Evolutionary conservation across 2,113 vertebrate species (phyloP), one percentile per base, ranked within the genome.

Genomic region (Charina bottae): DNA sequence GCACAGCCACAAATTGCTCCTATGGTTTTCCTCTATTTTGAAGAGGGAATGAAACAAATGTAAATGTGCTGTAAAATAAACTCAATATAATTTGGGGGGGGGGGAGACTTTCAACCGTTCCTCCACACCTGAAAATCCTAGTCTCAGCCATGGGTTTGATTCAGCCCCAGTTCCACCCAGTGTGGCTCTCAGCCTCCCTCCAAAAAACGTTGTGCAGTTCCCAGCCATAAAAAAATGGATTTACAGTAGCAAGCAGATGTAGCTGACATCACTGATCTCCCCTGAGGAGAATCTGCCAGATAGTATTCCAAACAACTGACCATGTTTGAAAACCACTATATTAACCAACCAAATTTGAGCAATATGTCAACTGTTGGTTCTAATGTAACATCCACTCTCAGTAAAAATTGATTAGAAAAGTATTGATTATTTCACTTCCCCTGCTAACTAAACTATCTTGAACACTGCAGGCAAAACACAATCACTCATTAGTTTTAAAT

Each of bases 401-500:
- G 83, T n/a, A 49, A 56, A 56, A 78, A 85, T 85, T 89, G 91
- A 84, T 89, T 88, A 46, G 55, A 53, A 94, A 89, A 89, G 49
- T 56, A 96, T 56, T 54, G 94, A 95, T 92, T 93, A 17, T 83
- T 97, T 92, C 23, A 62, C 94, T 95, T 96, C 95, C 90, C 83
- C 83, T 91, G 68, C 64, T 90, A 94, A 93, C 33, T 37, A 87
- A 96, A 24, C 83, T 90, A 23, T 87, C 93, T 93, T 33, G 19
- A 54, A 92, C 91, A 88, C 85, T 91, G 56, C 62, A 46, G 64
- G 89, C 23, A 93, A 96, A 93, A 91, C 24, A 55, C 58, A 92
- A 84, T 88, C 62, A 86, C 84, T 92, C 90, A 84, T 95, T 94
- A 93, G 91, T 87, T 93, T 90, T 64, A 88, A 87, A 23, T 87